Evolutionary conservation across 2,797 vertebrate genomes (phyloP), one percentile per base, ranked within the genome.

Genomic region (Chaetodon trifasciatus): DNA sequence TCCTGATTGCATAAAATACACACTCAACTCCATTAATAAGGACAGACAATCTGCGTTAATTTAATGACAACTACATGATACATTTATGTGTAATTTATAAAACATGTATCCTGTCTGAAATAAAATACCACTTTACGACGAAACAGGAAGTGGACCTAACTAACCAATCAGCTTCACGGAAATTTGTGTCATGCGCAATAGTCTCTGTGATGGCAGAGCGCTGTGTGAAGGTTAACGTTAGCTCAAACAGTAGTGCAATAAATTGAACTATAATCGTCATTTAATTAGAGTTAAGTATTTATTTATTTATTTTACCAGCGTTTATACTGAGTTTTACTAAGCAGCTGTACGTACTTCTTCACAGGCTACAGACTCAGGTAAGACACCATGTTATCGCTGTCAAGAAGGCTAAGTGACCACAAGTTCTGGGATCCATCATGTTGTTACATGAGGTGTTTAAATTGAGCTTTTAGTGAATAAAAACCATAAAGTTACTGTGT

Each of bases 191-290:
- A 76, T 50, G 83, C 86, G 84, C 67, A 1, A 0, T 47, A 28
- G 23, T 6, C 0, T 46, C 1, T 21, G 16, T 39, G 11, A 52
- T 58, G 55, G 57, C 17, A 15, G n/a, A 5, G 0, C n/a, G 66
- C 21, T 0, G 21, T 1, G n/a, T 80, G 88, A 89, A 91, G 88
- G 89, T 88, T 21, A 84, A 63, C 3, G 24, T 4, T 3, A 56
- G 17, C 7, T 47, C 0, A 2, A 66, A 61, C 35, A 17, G 42
- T 5, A 17, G 1, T 0, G 1, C 8, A 23, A 0, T 4, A 21
- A 24, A 0, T 21, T 47, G 0, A 49, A 24, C 21, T 11, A 0
- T 15, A 32, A 0, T n/a, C 6, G 3, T 47, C 1, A 10, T 60
- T 39, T 6, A 28, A 10, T 1, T 6, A 0, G 2, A 3, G 15